Conservation (phyloP, 2,888 invertebrate genomes). For the Eupithecia vulgata region DNA sequence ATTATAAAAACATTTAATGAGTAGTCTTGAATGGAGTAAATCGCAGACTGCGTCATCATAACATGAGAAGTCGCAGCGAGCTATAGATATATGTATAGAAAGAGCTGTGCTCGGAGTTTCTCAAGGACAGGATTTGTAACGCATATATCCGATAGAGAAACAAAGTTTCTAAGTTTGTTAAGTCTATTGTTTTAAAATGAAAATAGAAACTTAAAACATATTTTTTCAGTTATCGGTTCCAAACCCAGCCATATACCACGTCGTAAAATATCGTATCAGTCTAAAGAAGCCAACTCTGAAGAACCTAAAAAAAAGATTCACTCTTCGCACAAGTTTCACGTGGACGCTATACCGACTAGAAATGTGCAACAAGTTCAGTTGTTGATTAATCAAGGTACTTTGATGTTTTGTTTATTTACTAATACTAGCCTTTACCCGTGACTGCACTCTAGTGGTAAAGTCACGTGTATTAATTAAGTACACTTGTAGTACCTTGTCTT, state of each 20-base stretch:
- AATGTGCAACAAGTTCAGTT: conserved; percentile 62
- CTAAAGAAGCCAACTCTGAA: background rate
- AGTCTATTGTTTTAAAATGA: background rate
- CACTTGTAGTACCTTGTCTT: no score
- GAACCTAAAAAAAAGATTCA: conserved; percentile 1
- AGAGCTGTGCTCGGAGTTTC: no score
- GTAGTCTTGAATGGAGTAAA: no score
- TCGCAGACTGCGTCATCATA: no score
- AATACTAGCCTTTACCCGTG: no score
- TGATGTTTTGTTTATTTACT: background rate
- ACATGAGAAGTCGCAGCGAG: background rate
- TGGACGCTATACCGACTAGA: conserved; percentile 48
- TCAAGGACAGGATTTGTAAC: no score
- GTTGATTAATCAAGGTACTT: conserved; percentile 61
- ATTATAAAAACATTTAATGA: no score
- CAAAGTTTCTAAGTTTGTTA: background rate
- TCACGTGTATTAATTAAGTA: no score
- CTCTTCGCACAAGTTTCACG: conserved; percentile 28
- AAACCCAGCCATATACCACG: conserved; percentile 62
- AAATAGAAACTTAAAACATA: background rate
- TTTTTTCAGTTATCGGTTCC: background rate
- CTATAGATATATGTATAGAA: no score
- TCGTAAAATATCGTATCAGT: conserved; percentile 43
- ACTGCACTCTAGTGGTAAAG: no score
- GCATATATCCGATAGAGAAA: background rate